Evolutionary conservation across 2,888 invertebrate genomes (phyloP).

Genomic region (Eristalis tenax): DNA sequence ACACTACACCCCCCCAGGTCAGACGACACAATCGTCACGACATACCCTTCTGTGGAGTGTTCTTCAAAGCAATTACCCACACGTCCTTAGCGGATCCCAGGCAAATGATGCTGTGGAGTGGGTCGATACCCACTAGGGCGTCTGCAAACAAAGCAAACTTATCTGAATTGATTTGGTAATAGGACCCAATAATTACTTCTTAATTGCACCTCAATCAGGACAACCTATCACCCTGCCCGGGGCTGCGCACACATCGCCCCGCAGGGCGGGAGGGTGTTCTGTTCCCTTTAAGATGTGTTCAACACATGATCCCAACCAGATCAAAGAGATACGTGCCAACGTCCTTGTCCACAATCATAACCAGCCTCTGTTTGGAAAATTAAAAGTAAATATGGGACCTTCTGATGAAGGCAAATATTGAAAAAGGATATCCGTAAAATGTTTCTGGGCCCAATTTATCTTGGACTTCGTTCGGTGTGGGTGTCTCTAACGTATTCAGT

Average conservation of each 20-base stretch:
- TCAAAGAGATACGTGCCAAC: conserved; percentile 10
- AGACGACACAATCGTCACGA: neutral
- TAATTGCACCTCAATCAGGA: conserved; percentile 6
- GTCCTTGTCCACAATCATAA: conserved; percentile 31
- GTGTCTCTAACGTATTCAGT: neutral
- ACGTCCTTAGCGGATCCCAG: neutral
- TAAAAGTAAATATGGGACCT: conserved; percentile 45
- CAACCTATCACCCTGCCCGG: neutral
- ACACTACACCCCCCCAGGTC: neutral
- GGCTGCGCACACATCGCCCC: neutral
- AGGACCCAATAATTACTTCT: conserved; percentile 3
- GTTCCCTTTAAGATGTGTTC: neutral
- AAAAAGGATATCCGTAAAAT: conserved; percentile 49
- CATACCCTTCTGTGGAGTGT: neutral
- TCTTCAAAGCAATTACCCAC: neutral
- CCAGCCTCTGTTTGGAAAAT: conserved; percentile 27
- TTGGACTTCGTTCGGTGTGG: neutral
- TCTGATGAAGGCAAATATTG: conserved; percentile 41
- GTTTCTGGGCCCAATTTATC: conserved; percentile 22
- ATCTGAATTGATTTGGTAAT: neutral
- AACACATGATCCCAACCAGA: conserved; percentile 25
- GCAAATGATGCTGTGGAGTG: neutral
- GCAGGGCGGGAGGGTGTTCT: neutral
- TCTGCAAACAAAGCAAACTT: neutral
- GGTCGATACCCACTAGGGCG: neutral